Conservation (phyloP, 2,888 invertebrate species). For the Luperina testacea region DNA sequence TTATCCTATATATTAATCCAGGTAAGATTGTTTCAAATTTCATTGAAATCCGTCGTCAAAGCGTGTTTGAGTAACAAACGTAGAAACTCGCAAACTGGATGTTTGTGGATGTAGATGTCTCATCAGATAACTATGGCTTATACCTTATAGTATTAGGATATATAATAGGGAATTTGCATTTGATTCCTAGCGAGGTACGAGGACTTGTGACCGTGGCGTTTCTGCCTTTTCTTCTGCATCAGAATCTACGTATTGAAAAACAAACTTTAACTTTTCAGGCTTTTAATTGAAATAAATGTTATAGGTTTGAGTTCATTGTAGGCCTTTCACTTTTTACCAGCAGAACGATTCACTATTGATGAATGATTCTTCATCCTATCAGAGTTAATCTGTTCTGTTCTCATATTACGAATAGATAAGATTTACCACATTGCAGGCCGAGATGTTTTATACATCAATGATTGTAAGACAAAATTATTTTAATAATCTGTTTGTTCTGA, state of each 20-base stretch:
- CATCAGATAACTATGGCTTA: not conserved
- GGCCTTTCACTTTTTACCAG: not conserved
- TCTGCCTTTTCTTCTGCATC: not conserved
- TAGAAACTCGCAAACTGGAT: not conserved
- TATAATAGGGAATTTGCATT: not conserved
- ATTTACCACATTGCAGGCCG: conserved; percentile 13
- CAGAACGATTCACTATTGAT: not conserved
- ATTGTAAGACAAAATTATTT: not conserved
- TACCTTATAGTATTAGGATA: not conserved
- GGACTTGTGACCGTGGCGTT: not conserved
- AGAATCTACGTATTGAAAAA: not conserved
- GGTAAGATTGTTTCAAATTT: not conserved
- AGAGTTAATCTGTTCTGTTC: not conserved
- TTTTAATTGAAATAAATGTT: not conserved
- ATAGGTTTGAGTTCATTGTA: not conserved
- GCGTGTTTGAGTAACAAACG: not conserved
- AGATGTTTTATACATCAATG: not conserved
- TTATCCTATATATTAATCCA: not conserved
- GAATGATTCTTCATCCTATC: not conserved
- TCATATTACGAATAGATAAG: not conserved
- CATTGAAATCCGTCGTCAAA: not conserved
- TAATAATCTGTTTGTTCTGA: not conserved
- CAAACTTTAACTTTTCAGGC: too few species aligned
- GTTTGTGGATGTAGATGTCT: not conserved
- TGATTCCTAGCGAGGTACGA: not conserved